A percentile compares a stretch with the other conserved stretches of the same genome.
Evolutionary conservation across 2,888 invertebrate genomes (phyloP).

Genomic region (Nycteola revayana): DNA sequence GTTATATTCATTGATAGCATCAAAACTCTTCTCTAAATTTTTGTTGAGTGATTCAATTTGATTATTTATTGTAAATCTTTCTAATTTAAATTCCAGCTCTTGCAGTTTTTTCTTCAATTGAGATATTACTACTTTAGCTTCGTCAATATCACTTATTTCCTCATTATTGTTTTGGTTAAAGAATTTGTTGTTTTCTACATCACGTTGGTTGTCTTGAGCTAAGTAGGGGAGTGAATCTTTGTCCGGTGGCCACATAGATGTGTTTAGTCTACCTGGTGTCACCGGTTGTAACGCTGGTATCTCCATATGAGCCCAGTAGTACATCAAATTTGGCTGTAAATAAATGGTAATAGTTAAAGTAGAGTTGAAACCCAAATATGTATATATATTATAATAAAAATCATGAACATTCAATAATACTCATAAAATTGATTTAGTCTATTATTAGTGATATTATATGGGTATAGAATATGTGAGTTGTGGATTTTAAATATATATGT

Average conservation of each 20-base stretch:
- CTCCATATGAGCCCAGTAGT: constrained; percentile 94
- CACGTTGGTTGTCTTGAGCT: constrained; percentile 46
- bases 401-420: too few relatives aligned
- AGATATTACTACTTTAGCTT: constrained; percentile 63
- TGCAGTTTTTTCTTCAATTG: constrained; percentile 61
- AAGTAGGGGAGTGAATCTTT: constrained; percentile 45
- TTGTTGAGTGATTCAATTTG: constrained; percentile 62
- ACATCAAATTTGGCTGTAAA: constrained; percentile 92
- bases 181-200: constrained; percentile 49
- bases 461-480: too few relatives aligned
- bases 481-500: too few relatives aligned
- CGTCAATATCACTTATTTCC: constrained; percentile 61
- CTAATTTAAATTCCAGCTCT: constrained; percentile 65
- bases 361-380: too few relatives aligned
- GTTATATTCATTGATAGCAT: constrained; percentile 43
- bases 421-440: too few relatives aligned
- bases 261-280: constrained; percentile 88
- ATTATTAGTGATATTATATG: too few relatives aligned
- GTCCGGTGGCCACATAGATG: constrained; percentile 87
- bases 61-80: constrained; percentile 59
- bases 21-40: constrained; percentile 53
- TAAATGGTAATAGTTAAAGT: too few relatives aligned
- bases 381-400: too few relatives aligned
- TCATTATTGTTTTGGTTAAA: constrained; percentile 63
- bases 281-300: constrained; percentile 84